Base-by-base conservation (phyloP, 2,888 invertebrate species). In the Apodemia duryi region DNA sequence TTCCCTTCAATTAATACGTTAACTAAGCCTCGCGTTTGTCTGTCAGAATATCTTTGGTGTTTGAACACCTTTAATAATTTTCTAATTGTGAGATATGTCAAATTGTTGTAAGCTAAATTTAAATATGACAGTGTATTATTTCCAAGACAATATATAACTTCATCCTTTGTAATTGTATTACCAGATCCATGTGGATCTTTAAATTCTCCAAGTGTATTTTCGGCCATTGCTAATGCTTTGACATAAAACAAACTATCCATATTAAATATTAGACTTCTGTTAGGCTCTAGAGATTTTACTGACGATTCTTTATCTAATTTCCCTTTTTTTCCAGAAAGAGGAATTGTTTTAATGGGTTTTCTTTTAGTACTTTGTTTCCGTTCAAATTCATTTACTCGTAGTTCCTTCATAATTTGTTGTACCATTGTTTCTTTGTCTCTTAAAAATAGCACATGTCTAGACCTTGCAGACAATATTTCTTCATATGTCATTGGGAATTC, bases 1-100 rank as follows among this genome's bases (percentile, higher is more conserved):
- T 88, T 88, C 0, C 88, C 88, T 64, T 85, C 84, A 2, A 88
- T 72, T 2, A 71, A 70, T 1, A 88, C 67, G 63, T 81, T 83
- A 4, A 84, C 66, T 41, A 88, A 70, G 0, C 88, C 88, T 21
- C 65, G 78, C 7, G 38, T 6, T 38, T 38, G 38, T 66, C 79
- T 79, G 3, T 77, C 69, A 0, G 71, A 32, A 1, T 49, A 38
- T 13, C 68, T 79, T 65, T 88, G 88, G 13, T 70, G 71, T 7
- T 61, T 10, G 6, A 88, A 57, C 0, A 87, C 79, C 0, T 72
- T 63, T 7, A 75, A 51, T 2, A 88, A 61, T 57, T 77, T 84
- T 57, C 76, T 77, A 1, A 87, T 13, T 29, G 76, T 75, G 0
- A 73, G 6, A 57, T 75, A 83, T 2, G 75, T 75, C 2, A 88